These are phyloP conservation scores for Drosophila fungiperda DNA, from an alignment of 2,888 invertebrate genomes.

Conservation along the genomic window DNA sequence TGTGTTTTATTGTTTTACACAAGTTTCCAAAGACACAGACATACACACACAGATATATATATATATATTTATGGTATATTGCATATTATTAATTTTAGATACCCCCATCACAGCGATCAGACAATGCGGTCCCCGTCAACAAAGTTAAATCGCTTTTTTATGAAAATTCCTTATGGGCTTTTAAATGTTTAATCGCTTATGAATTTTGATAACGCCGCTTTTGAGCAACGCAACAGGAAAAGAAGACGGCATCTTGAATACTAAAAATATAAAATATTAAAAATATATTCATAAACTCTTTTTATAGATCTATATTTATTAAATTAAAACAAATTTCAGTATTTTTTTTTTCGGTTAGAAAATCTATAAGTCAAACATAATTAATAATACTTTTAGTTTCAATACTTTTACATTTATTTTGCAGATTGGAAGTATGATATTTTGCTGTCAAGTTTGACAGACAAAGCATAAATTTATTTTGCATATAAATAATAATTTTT, in stretches of 20 bases:
- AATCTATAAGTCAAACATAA: neutral
- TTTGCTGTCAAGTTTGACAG: neutral
- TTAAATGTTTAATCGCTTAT: slow-evolving; percentile 81
- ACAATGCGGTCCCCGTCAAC: slow-evolving; percentile 38
- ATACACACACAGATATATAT: neutral
- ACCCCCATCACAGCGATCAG: slow-evolving; percentile 6
- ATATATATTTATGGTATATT: slow-evolving; percentile 14
- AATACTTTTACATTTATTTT: neutral
- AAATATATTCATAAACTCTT: slow-evolving; percentile 14
- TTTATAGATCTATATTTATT: slow-evolving; percentile 10
- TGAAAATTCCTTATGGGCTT: slow-evolving; percentile 80
- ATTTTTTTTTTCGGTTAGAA: neutral
- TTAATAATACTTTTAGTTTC: neutral
- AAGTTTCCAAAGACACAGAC: slow-evolving; percentile 25
- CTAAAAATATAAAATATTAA: slow-evolving; percentile 1
- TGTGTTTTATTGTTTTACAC: slow-evolving; percentile 56
- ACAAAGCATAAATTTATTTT: neutral
- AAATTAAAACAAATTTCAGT: neutral
- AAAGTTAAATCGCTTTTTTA: slow-evolving; percentile 79
- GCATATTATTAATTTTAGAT: slow-evolving; percentile 56
- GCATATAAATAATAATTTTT: neutral
- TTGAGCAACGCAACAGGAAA: slow-evolving; percentile 43
- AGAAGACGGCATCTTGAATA: neutral
- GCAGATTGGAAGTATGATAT: neutral
- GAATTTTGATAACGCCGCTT: slow-evolving; percentile 71